Evolutionary conservation across 2,113 vertebrate species (phyloP).

Genomic region (Grallaria varia): DNA sequence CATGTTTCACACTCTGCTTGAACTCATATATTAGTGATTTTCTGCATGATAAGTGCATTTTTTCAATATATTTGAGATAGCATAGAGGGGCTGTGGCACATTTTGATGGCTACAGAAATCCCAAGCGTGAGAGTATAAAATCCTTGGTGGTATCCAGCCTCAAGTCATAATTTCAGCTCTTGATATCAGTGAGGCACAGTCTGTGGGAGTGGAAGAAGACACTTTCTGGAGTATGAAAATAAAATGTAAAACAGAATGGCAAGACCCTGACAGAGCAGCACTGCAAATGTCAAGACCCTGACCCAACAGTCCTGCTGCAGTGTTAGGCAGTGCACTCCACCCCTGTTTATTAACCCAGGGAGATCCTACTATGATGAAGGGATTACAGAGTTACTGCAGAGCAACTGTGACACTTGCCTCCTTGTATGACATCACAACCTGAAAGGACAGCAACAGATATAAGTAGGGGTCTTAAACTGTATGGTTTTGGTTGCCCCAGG

Average conservation of each 20-base stretch:
- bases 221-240: not conserved
- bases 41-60: not conserved
- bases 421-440: not conserved
- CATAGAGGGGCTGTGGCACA: not conserved
- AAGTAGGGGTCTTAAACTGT: not conserved
- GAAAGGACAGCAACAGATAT: not conserved
- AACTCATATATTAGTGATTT: slow-evolving; percentile 8
- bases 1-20: slow-evolving; percentile 24
- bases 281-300: not conserved
- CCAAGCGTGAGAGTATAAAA: not conserved
- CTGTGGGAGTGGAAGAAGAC: not conserved
- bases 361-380: not conserved
- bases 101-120: not conserved
- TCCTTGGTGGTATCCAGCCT: not conserved
- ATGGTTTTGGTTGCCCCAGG: rapidly evolving
- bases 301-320: not conserved
- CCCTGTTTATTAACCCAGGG: not conserved
- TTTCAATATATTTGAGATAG: not conserved
- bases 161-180: not conserved
- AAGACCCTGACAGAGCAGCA: not conserved
- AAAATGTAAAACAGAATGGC: not conserved
- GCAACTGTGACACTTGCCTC: not conserved
- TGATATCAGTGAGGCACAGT: not conserved
- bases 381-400: not conserved
- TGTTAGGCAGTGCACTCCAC: not conserved